Evolutionary conservation across 1,140 invertebrate species (phyloP), one percentile per base, ranked within the genome.

Genomic region (Drosophila grimshawi): DNA sequence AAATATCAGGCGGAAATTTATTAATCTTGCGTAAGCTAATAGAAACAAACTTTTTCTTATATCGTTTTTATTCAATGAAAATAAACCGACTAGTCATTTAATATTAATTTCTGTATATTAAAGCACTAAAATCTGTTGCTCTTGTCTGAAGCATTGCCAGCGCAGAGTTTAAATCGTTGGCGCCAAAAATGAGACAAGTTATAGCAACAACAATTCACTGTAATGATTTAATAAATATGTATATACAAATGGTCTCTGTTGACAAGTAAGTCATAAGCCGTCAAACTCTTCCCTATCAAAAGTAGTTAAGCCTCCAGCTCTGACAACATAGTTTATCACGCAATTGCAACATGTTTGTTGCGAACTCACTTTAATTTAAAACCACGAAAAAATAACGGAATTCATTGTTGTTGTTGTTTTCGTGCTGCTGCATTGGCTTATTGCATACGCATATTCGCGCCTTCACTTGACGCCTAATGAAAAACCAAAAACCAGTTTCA

Each of bases 391-490:
- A 68, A 32, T 77, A 73, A 80, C 53, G 52, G 61, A 60, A 32
- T 43, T 43, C 72, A 48, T 60, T 33, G 33, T 32, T 27, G 41
- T 68, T 68, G 37, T 56, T 75, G 8, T 41, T 41, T 52, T 56
- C 29, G 33, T 68, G 45, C 43, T 75, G 71, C 71, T 79, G 74
- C 73, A 82, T 51, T 64, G 66, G 63, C 65, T 55, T 81, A 73
- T 73, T 70, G 69, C 85, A 78, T 68, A 86, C 83, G 83, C 83
- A 86, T 68, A 83, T 86, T 86, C 59, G 69, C 83, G 77, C 85
- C 85, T 89, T 67, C 60, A 67, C 68, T 66, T 63, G 52, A 59
- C 49, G 60, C 69, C 61, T 37, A 56, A 60, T 62, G 63, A 51
- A 78, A 76, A 77, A 56, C 37, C 6, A 57, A 62, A 81, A 83